Percentiles rank a stretch among this genome's conserved stretches.
Evolutionary conservation across 1,140 invertebrate species (phyloP).

Genomic region (Arion vulgaris): DNA sequence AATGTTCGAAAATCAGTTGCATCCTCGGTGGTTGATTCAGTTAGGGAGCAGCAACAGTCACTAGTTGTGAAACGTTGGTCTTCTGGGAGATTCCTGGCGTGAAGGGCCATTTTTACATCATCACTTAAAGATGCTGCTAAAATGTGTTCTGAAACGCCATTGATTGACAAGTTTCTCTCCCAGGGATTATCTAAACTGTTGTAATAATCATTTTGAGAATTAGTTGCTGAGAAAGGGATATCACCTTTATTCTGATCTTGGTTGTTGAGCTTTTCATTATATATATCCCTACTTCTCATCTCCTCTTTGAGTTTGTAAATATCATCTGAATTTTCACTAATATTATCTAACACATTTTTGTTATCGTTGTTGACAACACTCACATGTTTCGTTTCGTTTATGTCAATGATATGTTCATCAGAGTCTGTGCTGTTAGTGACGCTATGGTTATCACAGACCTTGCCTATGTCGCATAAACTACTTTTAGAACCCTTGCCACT

Average conservation of each 20-base stretch:
- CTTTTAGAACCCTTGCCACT: neutral
- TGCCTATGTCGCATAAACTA: neutral
- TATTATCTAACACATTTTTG: neutral
- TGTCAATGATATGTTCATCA: neutral
- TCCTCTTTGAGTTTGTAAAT: slow-evolving; percentile 4
- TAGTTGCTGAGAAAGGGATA: neutral
- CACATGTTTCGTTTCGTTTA: neutral
- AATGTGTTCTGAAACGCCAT: slow-evolving; percentile 47
- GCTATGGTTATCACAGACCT: neutral
- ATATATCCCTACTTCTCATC: neutral
- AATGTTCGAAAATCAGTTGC: slow-evolving; percentile 45
- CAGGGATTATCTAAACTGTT: slow-evolving; percentile 37
- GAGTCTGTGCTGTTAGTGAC: neutral
- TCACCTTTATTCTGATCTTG: neutral
- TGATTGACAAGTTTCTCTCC: slow-evolving; percentile 31
- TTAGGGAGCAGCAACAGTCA: neutral
- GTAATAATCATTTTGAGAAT: slow-evolving; percentile 19
- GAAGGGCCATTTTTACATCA: slow-evolving; percentile 57
- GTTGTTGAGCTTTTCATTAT: slow-evolving; percentile 4
- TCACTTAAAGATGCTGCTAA: slow-evolving; percentile 53
- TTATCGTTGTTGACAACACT: neutral
- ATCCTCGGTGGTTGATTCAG: neutral
- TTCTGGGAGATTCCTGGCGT: slow-evolving; percentile 28
- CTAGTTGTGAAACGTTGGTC: neutral
- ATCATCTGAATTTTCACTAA: slow-evolving; percentile 4